Evolutionary conservation across 2,113 vertebrate genomes (phyloP).

Genomic region (Istiophorus platypterus): DNA sequence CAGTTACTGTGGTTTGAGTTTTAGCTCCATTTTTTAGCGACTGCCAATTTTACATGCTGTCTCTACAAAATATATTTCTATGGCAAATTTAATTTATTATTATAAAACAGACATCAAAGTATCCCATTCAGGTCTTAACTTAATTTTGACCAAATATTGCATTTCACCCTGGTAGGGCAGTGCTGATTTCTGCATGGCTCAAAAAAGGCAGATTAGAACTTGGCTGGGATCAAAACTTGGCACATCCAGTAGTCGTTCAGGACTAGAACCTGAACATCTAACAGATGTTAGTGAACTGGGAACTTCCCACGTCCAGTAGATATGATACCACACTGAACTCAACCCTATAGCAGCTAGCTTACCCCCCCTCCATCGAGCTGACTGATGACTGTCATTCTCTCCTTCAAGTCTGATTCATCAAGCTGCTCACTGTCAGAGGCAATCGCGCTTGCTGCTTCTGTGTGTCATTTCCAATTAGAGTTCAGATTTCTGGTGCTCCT

Average conservation of each 20-base stretch:
- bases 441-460: slow-evolving; percentile 24
- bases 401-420: slow-evolving; percentile 49
- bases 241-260: slow-evolving; percentile 50
- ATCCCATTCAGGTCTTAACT: not conserved
- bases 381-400: slow-evolving; percentile 37
- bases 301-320: slow-evolving; percentile 14
- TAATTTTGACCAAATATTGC: not conserved
- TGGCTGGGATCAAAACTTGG: slow-evolving; percentile 10
- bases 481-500: slow-evolving; percentile 31
- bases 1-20: not conserved
- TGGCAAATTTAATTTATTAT: not conserved
- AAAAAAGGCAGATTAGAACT: not conserved
- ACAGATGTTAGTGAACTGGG: not conserved
- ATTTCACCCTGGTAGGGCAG: not conserved
- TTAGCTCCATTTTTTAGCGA: not conserved
- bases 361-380: not conserved
- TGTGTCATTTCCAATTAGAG: slow-evolving; percentile 49
- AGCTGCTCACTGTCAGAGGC: slow-evolving; percentile 52
- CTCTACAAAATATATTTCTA: not conserved
- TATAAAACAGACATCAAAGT: not conserved
- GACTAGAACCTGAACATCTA: slow-evolving; percentile 26
- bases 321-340: slow-evolving; percentile 2
- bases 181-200: not conserved
- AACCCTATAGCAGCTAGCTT: slow-evolving; percentile 4
- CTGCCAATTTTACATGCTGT: not conserved